These are phyloP conservation scores for Meiosimyza platycephala DNA, from an alignment of 2,888 invertebrate genomes.

Conservation along the genomic window DNA sequence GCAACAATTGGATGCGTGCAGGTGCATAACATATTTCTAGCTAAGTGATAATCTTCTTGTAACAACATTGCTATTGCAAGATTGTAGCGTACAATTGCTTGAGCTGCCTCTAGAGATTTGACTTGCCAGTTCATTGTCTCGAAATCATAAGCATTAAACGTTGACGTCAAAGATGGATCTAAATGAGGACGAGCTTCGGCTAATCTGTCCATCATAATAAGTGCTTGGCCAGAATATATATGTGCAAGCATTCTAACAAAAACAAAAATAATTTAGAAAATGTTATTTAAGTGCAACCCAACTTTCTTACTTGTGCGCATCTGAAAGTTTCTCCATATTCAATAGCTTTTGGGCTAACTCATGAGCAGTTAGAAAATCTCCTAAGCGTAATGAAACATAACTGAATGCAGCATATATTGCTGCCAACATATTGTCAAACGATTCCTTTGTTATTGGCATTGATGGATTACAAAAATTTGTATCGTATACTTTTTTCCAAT, in stretches of 20 bases:
- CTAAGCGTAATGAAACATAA: constrained; percentile 85
- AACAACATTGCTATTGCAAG: constrained; percentile 81
- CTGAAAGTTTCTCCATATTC: constrained; percentile 77
- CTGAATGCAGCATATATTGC: constrained; percentile 82
- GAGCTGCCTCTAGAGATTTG: constrained; percentile 73
- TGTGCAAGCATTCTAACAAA: constrained; percentile 80
- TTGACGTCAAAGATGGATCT: constrained; percentile 78
- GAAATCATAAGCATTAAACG: constrained; percentile 69
- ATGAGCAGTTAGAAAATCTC: constrained; percentile 83
- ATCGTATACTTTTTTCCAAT: constrained; percentile 68
- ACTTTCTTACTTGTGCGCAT: constrained; percentile 73
- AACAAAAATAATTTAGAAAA: constrained; percentile 7
- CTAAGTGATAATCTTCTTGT: constrained; percentile 79
- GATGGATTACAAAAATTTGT: constrained; percentile 70
- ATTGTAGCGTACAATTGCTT: constrained; percentile 82
- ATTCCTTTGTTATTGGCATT: constrained; percentile 73
- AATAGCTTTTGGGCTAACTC: constrained; percentile 82
- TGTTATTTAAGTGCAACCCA: not conserved
- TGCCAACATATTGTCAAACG: constrained; percentile 73
- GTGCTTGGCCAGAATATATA: constrained; percentile 89
- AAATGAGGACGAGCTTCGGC: constrained; percentile 86
- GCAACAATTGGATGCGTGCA: constrained; percentile 63
- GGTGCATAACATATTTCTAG: constrained; percentile 58
- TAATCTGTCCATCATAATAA: constrained; percentile 84
- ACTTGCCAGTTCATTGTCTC: constrained; percentile 70